These are phyloP conservation scores for Coreius guichenoti DNA, from an alignment of 2,797 vertebrate genomes.

Conservation along the genomic window DNA sequence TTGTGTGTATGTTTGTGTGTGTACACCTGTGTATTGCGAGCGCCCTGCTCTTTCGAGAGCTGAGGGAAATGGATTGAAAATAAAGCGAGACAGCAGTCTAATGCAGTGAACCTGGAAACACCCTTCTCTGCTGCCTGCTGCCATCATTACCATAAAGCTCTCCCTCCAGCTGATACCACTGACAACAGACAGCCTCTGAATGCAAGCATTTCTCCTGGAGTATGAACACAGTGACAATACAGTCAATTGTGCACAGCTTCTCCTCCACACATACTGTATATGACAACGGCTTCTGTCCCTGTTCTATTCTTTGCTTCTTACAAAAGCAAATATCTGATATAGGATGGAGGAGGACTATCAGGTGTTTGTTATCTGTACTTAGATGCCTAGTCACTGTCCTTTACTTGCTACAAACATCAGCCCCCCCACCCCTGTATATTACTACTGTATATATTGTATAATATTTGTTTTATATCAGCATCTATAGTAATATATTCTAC, in stretches of 20 bases:
- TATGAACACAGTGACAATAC: slow-evolving; percentile 39
- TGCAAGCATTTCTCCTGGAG: slow-evolving; percentile 20
- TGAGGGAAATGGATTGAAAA: slow-evolving; percentile 55
- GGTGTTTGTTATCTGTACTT: slow-evolving; percentile 12
- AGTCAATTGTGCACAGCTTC: slow-evolving; percentile 50
- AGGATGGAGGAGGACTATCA: slow-evolving; percentile 21
- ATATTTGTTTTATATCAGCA: background rate
- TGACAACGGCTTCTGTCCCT: slow-evolving; percentile 20
- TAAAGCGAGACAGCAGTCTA: slow-evolving; percentile 54
- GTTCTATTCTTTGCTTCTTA: background rate
- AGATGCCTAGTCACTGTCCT: slow-evolving; percentile 5
- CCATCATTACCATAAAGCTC: slow-evolving; percentile 52
- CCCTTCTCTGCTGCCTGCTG: slow-evolving; percentile 55
- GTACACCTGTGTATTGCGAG: background rate
- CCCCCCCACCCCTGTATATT: background rate
- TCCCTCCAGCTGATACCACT: slow-evolving; percentile 46
- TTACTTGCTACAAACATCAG: background rate
- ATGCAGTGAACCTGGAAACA: slow-evolving; percentile 60
- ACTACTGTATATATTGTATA: background rate
- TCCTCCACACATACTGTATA: slow-evolving; percentile 32
- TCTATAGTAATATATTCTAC: background rate
- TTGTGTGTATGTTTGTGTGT: slow-evolving; percentile 9
- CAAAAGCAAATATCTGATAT: slow-evolving; percentile 41
- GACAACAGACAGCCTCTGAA: slow-evolving; percentile 36
- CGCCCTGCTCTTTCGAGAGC: slow-evolving; percentile 54